Evolutionary conservation across 2,113 vertebrate species (phyloP), one percentile per base, ranked within the genome.

Genomic region (Morone chrysops): DNA sequence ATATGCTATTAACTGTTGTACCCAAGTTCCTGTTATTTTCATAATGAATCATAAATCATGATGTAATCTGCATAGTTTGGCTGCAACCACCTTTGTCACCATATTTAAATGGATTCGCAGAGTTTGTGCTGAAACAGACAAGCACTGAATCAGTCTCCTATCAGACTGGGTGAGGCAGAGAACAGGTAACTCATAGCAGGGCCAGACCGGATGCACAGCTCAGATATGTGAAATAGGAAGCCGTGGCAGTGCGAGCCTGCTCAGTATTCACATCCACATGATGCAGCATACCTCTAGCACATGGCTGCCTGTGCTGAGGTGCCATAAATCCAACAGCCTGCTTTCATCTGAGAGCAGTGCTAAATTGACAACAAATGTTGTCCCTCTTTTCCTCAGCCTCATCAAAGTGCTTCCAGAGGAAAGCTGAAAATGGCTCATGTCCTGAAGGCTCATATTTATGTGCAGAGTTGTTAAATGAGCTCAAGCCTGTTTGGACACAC

Each of bases 291-390:
- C 89, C 61, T 77, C 61, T 67, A 78, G 75, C 80, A 84, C 83
- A 87, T 92, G 89, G 84, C 80, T 20, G 84, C 83, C 84, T 61
- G 63, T 48, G 50, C 76, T 9, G 74, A 57, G n/a, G 72, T 70
- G 77, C 85, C 81, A 88, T 92, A 91, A 93, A 92, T 90, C 82
- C 66, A 87, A 45, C 5, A 3, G 40, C 54, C 48, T 8, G 83
- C 90, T 92, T 91, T 92, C 75, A 89, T 92, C 86, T 86, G 54
- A 65, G 66, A 61, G 45, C 84, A 56, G 61, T 66, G 83, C 85
- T 82, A 88, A 89, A 92, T 89, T 90, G 79, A 90, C 83, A 93
- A 87, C 84, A 90, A 92, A 92, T 88, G 90, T 72, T 75, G 82
- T 86, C 70, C 66, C 67, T 71, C 66, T 82, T 67, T 84, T 70